Base-by-base conservation (phyloP, 2,797 vertebrate species). In the Microchirus variegatus region DNA sequence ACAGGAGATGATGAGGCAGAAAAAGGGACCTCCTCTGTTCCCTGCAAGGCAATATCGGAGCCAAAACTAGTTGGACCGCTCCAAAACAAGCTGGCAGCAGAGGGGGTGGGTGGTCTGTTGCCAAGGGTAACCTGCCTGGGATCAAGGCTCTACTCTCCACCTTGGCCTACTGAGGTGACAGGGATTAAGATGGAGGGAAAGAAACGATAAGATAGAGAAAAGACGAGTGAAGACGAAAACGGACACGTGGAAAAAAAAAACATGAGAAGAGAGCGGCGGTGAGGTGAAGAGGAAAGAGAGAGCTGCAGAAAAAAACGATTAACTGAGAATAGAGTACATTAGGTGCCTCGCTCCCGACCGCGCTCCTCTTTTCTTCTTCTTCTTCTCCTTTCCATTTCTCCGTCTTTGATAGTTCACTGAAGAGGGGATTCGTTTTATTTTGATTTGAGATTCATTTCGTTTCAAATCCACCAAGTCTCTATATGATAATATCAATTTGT, bases 371-470 rank as follows among this genome's bases (percentile, higher is more conserved):
- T 41, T 13, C 53, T 61, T 40, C 54, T 31, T 8, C 26, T 31
- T 31, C 31, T 31, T 8, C 31, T 31, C 7, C 31, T 56, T 50
- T 78, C 75, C 52, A 58, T 63, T 59, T 71, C 46, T 72, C 59
- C 12, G 38, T 56, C 56, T 78, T 66, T 60, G 57, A 82, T 77
- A 67, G 56, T 68, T 63, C 49, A 41, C 63, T 70, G 63, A 76
- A 77, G 78, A 80, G 59, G 49, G 77, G 62, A 73, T 73, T 82
- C 63, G 61, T 83, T 86, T 87, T 59, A 74, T 83, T 89, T 70
- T 82, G 70, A 88, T 86, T 83, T 64, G 71, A 82, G 72, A 73
- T 82, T 86, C 54, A 31, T 86, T 83, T 80, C 62, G 61, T 72
- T 78, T 70, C 54, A 77, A 78, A 82, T 78, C 73, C 75, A 63